Base-by-base conservation (phyloP, 92 coral and sea anemone species). In the Umimayanthus kanabou region DNA sequence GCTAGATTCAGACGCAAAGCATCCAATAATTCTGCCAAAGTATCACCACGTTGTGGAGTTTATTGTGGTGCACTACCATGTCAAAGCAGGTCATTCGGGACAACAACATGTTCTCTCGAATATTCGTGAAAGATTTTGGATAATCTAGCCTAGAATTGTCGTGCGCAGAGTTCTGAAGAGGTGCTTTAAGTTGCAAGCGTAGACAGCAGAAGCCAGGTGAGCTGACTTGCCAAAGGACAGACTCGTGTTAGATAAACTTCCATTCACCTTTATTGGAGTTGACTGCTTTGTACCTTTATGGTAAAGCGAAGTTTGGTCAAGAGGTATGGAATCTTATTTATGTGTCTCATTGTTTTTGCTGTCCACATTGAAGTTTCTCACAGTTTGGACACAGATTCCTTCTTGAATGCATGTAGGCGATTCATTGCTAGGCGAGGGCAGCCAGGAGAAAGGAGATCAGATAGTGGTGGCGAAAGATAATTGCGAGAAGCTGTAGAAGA, bases 151-250 rank as follows among this genome's bases (percentile, higher is more conserved):
- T 10, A 77, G 92, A 85, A 87, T 53, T 28, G 75, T 49, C 9
- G 92, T 91, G 25, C 80, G 87, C 7, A 80, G 87, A 47, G 86
- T 89, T 29, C 58, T 91, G 85, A 89, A 15, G 67, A 53, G 79
- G 39, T 91, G 90, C 67, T 79, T 85, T 40, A 72, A 72, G 70
- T 85, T 91, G 92, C 85, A 85, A 67, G 81, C 73, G 84, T 37
- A 77, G 93, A 76, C 88, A 88, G 49, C 69, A 77, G 72, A 53
- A 72, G 33, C 85, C 71, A 37, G 80, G 78, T 6, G 71, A 78
- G 65, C 93, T 18, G 91, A 88, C 82, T 73, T 91, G 85, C 92
- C 92, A 73, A 65, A 43, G 30, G 90, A 89, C 87, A 55, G 92
- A 77, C 82, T 91, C 8, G 76, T 91, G 3, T 64, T 86, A 13